A percentile compares a stretch with the other conserved stretches of the same genome.
phyloP scores from a whole-genome alignment of 2,888 invertebrate species.

The Cantharis flavilabris region DNA sequence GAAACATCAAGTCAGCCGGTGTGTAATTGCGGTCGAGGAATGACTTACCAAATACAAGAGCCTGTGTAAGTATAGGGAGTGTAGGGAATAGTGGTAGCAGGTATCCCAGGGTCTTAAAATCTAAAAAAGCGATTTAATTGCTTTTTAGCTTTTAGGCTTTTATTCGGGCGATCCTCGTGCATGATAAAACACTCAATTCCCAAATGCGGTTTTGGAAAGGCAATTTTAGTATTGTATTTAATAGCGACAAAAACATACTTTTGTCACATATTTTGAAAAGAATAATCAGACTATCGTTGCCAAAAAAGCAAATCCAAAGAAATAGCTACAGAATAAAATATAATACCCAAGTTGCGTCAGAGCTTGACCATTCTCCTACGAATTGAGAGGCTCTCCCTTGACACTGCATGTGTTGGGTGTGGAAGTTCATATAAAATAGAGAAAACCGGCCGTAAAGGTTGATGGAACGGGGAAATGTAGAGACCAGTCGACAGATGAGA shows the following conservation, averaged over 20 bases:
- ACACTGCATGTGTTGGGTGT: conserved; percentile 25
- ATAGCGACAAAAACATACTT: background rate
- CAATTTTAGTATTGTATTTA: background rate
- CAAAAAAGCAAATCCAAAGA: conserved; percentile 10
- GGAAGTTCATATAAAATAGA: conserved; percentile 24
- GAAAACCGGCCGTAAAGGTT: conserved; percentile 19
- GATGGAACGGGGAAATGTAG: conserved; percentile 29
- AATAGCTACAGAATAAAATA: conserved; percentile 23
- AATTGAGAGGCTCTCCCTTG: conserved; percentile 25
- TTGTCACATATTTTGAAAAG: conserved; percentile 11
- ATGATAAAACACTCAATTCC: conserved; percentile 5
- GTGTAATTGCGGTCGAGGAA: background rate
- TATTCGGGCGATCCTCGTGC: conserved; percentile 1
- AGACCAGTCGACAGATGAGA: conserved; percentile 49
- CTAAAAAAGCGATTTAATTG: background rate
- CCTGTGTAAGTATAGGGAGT: too few relatives aligned
- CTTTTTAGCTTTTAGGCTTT: background rate
- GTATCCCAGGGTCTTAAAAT: background rate
- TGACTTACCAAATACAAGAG: background rate
- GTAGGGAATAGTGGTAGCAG: too few relatives aligned
- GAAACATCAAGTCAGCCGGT: background rate
- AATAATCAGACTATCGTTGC: conserved; percentile 14
- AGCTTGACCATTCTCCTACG: conserved; percentile 21
- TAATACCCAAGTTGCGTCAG: conserved; percentile 15
- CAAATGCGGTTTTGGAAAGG: background rate